These are phyloP conservation scores for Falcaria lacertinaria DNA, from an alignment of 2,888 invertebrate species.

Conservation along the genomic window DNA sequence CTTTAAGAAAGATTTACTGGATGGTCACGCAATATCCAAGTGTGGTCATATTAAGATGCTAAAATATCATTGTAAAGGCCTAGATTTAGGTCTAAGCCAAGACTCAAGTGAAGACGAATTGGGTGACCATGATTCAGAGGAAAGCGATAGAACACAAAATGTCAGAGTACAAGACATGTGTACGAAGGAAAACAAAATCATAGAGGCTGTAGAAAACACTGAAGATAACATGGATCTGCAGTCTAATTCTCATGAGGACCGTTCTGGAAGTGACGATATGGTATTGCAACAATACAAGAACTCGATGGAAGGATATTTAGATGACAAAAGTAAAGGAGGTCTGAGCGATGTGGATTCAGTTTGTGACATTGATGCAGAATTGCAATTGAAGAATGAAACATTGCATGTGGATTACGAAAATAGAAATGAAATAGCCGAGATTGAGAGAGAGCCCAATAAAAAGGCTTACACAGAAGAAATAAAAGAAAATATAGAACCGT, in stretches of 20 bases:
- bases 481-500: neutral
- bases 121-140: neutral
- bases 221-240: too few species aligned
- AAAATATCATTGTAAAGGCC: constrained; percentile 59
- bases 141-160: too few species aligned
- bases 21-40: constrained; percentile 55
- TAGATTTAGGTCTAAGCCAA: constrained; percentile 27
- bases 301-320: neutral
- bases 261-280: too few species aligned
- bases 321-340: neutral
- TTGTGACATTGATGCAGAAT: neutral
- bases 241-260: too few species aligned
- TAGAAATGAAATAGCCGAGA: constrained; percentile 13
- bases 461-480: neutral
- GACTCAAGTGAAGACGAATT: neutral
- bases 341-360: neutral
- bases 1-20: constrained; percentile 73
- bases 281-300: neutral
- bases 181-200: too few species aligned
- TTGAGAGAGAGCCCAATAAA: too few species aligned
- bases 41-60: constrained; percentile 70
- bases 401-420: neutral
- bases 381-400: neutral
- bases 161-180: too few species aligned
- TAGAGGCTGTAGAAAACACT: too few species aligned